Conservation (phyloP, 2,113 vertebrate species). For the Anarrhichthys ocellatus region DNA sequence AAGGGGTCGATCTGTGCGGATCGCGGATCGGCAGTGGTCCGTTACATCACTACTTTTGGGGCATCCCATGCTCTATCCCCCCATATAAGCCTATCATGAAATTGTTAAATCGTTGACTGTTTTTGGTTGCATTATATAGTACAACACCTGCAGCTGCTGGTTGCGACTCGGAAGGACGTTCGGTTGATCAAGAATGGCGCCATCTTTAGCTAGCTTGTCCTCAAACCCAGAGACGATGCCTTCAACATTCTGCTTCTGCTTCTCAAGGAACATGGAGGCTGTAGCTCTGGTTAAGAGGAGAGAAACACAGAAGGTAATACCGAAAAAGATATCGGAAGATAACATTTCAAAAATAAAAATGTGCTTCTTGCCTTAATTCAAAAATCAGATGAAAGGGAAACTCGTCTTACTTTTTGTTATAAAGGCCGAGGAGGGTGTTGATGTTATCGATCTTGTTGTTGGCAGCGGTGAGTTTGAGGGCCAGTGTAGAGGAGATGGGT, state of each 20-base stretch:
- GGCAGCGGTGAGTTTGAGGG: constrained; percentile 81
- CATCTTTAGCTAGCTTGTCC: constrained; percentile 84
- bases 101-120: not conserved
- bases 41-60: not conserved
- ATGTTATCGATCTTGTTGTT: constrained; percentile 88
- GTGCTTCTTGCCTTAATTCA: not conserved
- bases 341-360: not conserved
- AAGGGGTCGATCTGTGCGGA: too few relatives aligned
- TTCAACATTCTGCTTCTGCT: constrained; percentile 86
- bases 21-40: too few relatives aligned
- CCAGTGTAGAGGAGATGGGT: constrained; percentile 83
- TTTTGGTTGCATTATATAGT: not conserved
- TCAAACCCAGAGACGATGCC: constrained; percentile 85
- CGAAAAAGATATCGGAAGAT: not conserved
- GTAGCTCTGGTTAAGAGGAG: constrained; percentile 82
- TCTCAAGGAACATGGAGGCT: constrained; percentile 89
- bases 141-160: constrained; percentile 86
- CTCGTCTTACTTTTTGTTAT: constrained; percentile 88
- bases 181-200: constrained; percentile 80
- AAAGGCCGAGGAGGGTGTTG: constrained; percentile 86
- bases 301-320: not conserved
- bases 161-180: constrained; percentile 82
- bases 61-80: not conserved
- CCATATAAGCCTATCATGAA: not conserved
- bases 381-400: not conserved